Evolutionary conservation across 2,113 vertebrate genomes (phyloP).

Genomic region (Zosterops lateralis): DNA sequence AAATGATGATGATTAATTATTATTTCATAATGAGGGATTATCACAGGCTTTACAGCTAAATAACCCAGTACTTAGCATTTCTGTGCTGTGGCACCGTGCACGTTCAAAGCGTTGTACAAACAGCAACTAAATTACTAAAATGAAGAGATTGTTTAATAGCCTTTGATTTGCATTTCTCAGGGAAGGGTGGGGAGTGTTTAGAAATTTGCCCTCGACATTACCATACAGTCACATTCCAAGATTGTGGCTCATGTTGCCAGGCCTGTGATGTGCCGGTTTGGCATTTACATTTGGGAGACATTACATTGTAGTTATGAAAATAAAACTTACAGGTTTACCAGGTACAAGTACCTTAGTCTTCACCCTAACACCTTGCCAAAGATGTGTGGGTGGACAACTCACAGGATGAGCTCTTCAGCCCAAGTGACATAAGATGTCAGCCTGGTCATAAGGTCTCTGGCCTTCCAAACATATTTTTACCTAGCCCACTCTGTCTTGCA

Average conservation of each 20-base stretch:
- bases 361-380: background rate
- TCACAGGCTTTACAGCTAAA: slow-evolving; percentile 58
- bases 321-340: background rate
- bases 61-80: slow-evolving; percentile 43
- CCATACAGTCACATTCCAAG: slow-evolving; percentile 44
- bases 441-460: background rate
- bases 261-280: slow-evolving; percentile 22
- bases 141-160: slow-evolving; percentile 61
- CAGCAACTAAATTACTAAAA: slow-evolving; percentile 54
- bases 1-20: slow-evolving; percentile 65
- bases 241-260: slow-evolving; percentile 21
- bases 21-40: slow-evolving; percentile 68
- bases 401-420: background rate
- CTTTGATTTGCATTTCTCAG: slow-evolving; percentile 30
- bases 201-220: slow-evolving; percentile 1
- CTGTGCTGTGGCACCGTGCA: background rate
- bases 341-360: background rate
- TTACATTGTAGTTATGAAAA: slow-evolving; percentile 24
- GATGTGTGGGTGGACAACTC: background rate
- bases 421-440: background rate
- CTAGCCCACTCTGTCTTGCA: background rate
- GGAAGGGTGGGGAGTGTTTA: slow-evolving; percentile 56
- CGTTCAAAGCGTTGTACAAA: slow-evolving; percentile 52
- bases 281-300: background rate
- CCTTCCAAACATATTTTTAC: background rate